Conservation (phyloP, 2,113 vertebrate species). For the Helogale parvula region DNA sequence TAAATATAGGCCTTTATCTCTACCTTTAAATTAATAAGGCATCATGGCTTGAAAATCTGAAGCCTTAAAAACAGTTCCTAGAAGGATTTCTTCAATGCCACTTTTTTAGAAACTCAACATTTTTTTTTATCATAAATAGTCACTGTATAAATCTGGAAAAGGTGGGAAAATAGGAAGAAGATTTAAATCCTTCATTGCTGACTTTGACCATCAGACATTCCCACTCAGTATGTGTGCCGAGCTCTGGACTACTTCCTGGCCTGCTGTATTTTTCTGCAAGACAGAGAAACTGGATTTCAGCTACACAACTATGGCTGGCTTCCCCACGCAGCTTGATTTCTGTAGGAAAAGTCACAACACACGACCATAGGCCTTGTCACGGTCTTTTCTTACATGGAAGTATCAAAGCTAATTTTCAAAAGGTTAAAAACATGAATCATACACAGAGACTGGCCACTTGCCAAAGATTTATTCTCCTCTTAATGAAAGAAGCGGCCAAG, state of each 20-base stretch:
- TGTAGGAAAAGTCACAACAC: neutral
- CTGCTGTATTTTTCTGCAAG: neutral
- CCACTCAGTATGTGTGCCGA: neutral
- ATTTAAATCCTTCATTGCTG: neutral
- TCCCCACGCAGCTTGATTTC: neutral
- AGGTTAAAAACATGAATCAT: neutral
- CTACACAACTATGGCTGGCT: neutral
- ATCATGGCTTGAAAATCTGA: neutral
- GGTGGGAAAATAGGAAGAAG: neutral
- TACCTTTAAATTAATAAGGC: neutral
- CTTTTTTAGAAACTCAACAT: neutral
- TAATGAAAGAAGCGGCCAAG: neutral
- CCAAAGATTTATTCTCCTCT: neutral
- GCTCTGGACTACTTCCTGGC: neutral
- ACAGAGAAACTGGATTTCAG: neutral
- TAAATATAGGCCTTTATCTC: neutral
- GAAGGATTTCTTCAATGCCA: neutral
- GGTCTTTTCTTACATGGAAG: neutral
- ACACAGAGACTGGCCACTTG: neutral
- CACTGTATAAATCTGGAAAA: neutral
- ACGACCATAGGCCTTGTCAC: neutral
- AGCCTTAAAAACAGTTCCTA: neutral
- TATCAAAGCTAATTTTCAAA: neutral
- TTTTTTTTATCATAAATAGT: neutral
- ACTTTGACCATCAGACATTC: neutral